phyloP scores from a whole-genome alignment of 1,140 invertebrate species.

The Neodiprion virginianus region DNA sequence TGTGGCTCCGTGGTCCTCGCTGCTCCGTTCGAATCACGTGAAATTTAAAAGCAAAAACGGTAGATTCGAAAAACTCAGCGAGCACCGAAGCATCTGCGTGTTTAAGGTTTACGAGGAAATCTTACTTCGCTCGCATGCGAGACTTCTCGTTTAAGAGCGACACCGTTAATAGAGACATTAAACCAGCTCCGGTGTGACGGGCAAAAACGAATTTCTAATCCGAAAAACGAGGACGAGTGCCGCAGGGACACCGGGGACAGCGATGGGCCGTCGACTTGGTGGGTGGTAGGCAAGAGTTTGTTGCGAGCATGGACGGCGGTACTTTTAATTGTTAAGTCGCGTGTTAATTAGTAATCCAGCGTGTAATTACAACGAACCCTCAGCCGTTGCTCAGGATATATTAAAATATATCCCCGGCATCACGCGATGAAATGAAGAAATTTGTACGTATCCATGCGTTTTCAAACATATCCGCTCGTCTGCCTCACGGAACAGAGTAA shows the following conservation, averaged over 20 bases:
- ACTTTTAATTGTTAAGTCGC: conserved; percentile 55
- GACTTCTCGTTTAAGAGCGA: background rate
- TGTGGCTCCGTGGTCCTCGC: too few species aligned
- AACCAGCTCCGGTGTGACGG: conserved; percentile 12
- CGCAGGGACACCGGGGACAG: too few species aligned
- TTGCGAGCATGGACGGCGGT: conserved; percentile 38
- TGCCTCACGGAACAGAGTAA: background rate
- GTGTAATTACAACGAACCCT: conserved; percentile 50
- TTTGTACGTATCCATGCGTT: background rate
- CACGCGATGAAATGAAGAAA: conserved; percentile 5
- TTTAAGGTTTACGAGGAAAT: too few species aligned
- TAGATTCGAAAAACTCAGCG: too few species aligned
- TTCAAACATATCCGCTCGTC: too few species aligned
- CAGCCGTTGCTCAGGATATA: conserved; percentile 20
- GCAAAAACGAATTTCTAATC: conserved; percentile 42
- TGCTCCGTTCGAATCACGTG: too few species aligned
- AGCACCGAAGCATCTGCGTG: too few species aligned
- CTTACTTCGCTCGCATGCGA: too few species aligned
- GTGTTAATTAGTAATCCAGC: conserved; percentile 57
- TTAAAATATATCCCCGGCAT: background rate
- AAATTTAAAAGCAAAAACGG: too few species aligned
- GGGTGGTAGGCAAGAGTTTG: conserved; percentile 38
- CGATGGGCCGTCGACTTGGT: conserved; percentile 18
- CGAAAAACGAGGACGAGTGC: conserved; percentile 36
- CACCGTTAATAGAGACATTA: background rate